Evolutionary conservation across 2,113 vertebrate genomes (phyloP).

Genomic region (Ornithorhynchus anatinus): DNA sequence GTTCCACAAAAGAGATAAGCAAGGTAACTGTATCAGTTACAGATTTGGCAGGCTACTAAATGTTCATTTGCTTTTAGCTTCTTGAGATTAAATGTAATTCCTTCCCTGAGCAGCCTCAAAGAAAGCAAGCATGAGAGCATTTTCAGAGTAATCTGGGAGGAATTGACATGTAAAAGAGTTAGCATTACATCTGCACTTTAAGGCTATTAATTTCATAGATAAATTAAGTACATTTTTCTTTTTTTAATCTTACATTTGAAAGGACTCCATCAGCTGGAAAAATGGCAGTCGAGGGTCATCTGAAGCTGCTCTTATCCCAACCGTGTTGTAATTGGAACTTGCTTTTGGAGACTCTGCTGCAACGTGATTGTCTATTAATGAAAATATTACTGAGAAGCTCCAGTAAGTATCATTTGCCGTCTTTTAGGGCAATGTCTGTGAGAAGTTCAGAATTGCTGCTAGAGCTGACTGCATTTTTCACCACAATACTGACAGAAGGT

Average conservation of each 20-base stretch:
- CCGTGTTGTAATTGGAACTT: slow-evolving; percentile 83
- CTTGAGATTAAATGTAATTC: slow-evolving; percentile 87
- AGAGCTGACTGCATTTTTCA: slow-evolving; percentile 5
- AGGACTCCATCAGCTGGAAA: slow-evolving; percentile 78
- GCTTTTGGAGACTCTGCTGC: slow-evolving; percentile 83
- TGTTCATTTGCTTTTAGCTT: slow-evolving; percentile 88
- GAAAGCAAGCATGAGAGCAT: slow-evolving; percentile 78
- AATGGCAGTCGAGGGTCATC: slow-evolving; percentile 76
- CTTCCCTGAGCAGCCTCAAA: slow-evolving; percentile 80
- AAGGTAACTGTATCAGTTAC: slow-evolving; percentile 80
- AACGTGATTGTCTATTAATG: slow-evolving; percentile 82
- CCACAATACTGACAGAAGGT: neutral
- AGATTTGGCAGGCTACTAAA: slow-evolving; percentile 84
- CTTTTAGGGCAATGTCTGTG: slow-evolving; percentile 3
- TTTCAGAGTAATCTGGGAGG: slow-evolving; percentile 75
- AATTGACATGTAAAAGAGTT: slow-evolving; percentile 80
- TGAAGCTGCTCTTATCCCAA: slow-evolving; percentile 90
- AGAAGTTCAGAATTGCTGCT: slow-evolving; percentile 3
- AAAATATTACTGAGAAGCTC: slow-evolving; percentile 83
- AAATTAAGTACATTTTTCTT: slow-evolving; percentile 71
- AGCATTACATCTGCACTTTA: slow-evolving; percentile 73
- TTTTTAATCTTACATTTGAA: slow-evolving; percentile 76
- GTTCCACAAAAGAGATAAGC: slow-evolving; percentile 60
- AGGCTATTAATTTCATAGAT: slow-evolving; percentile 75
- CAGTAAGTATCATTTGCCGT: slow-evolving; percentile 75